phyloP scores from a whole-genome alignment of 1,140 invertebrate species.

The Leptinotarsa texana region DNA sequence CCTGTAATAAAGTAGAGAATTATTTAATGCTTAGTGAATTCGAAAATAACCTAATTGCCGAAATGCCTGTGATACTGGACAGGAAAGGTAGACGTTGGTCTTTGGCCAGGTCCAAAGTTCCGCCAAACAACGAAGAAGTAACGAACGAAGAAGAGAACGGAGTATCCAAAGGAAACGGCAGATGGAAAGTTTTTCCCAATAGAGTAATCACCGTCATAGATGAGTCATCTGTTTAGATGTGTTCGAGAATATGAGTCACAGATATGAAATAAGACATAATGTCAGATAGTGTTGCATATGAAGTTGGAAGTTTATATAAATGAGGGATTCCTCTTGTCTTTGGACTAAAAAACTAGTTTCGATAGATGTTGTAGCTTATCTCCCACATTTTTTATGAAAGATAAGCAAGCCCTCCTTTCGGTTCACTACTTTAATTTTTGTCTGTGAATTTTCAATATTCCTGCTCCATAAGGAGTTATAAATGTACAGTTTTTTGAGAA shows the following conservation, averaged over 20 bases:
- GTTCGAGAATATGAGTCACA: not conserved
- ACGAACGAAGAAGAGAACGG: conserved; percentile 38
- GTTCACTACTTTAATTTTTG: too few relatives aligned
- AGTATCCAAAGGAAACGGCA: conserved; percentile 33
- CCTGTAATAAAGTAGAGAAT: conserved; percentile 87
- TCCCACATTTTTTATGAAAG: too few relatives aligned
- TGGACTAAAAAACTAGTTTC: too few relatives aligned
- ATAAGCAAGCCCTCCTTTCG: too few relatives aligned
- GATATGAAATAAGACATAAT: not conserved
- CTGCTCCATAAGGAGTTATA: too few relatives aligned
- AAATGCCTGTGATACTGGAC: conserved; percentile 73
- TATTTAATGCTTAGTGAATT: conserved; percentile 86
- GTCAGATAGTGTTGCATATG: too few relatives aligned
- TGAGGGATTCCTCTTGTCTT: too few relatives aligned
- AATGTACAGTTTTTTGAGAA: too few relatives aligned
- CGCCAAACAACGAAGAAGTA: conserved; percentile 42
- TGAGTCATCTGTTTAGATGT: conserved; percentile 64
- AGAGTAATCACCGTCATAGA: conserved; percentile 75
- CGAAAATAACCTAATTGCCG: conserved; percentile 82
- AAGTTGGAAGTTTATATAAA: too few relatives aligned
- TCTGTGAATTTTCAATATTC: too few relatives aligned
- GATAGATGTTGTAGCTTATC: too few relatives aligned
- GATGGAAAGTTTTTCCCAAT: conserved; percentile 54
- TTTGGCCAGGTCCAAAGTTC: conserved; percentile 56
- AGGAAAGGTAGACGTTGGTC: conserved; percentile 71